Evolutionary conservation across 1,140 invertebrate genomes (phyloP), one percentile per base, ranked within the genome.

Genomic region (Cotesia chilonis): DNA sequence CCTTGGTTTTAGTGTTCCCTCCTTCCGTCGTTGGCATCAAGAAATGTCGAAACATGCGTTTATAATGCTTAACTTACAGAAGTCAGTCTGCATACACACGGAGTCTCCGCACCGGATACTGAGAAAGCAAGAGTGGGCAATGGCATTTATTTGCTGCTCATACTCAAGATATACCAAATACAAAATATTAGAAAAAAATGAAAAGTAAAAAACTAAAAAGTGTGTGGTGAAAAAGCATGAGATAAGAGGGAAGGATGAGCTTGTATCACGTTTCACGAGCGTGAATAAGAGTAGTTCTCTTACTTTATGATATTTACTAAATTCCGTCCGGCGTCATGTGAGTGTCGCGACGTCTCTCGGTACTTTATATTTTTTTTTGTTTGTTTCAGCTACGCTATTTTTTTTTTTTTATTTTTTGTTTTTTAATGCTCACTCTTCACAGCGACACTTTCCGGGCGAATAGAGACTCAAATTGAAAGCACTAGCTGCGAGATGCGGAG

Each of bases 181-280:
- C 55, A 20, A 65, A 60, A 7, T 14, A 65, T 14, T 69, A 59
- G 47, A 66, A 63, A 63, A 74, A 59, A 28, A 70, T 51, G 72
- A 41, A 6, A 12, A 75, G 52, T 72, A 52, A 60, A 66, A 69
- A 63, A 73, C 55, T 20, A 59, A 60, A 55, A 47, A 47, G 41
- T 47, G 41, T 47, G 41, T 47, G 10, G 72, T 61, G 20, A 38
- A 59, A 51, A 41, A 55, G 47, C 6, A 61, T 38, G 55, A 71
- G 69, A 74, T 70, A 68, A 51, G 55, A 63, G 41, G 36, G 38
- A 65, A 64, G 64, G 70, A 55, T 72, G 70, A 66, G 68, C 75
- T 77, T 70, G 70, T 83, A 83, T 83, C 80, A 68, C 74, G 73
- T 82, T 82, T 81, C 82, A 79, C 71, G 72, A 64, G 69, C 71